Percentiles rank a stretch among this genome's conserved stretches.
phyloP scores from a whole-genome alignment of 2,113 vertebrate species.

The Oncorhynchus masou region DNA sequence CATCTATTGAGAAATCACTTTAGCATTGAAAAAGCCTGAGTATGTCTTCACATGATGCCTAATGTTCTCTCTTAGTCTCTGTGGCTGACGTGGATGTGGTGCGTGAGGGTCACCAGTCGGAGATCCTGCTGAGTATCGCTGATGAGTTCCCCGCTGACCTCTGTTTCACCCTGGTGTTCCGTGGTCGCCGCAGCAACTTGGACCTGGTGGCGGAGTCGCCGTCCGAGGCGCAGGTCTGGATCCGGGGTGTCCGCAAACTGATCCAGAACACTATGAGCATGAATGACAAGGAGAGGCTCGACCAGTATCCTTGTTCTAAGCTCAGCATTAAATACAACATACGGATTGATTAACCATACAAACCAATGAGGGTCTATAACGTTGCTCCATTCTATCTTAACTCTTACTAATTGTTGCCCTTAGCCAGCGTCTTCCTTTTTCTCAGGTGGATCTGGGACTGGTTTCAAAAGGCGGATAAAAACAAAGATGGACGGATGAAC shows the following conservation, averaged over 20 bases:
- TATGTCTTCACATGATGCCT: not conserved
- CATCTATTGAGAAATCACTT: not conserved
- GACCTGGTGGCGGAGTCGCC: slow-evolving; percentile 84
- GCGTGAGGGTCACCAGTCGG: slow-evolving; percentile 88
- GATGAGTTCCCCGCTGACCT: slow-evolving; percentile 83
- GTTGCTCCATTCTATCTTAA: no score
- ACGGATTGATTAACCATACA: no score
- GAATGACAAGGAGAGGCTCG: slow-evolving; percentile 86
- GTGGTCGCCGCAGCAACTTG: slow-evolving; percentile 87
- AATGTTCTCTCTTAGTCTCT: slow-evolving; percentile 77
- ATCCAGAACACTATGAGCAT: slow-evolving; percentile 84
- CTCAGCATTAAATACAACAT: no score
- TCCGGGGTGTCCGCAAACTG: slow-evolving; percentile 83
- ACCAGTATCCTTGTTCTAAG: slow-evolving; percentile 86
- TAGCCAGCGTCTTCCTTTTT: slow-evolving; percentile 21
- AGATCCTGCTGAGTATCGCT: slow-evolving; percentile 82
- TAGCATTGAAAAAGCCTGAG: not conserved
- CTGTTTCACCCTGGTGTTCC: slow-evolving; percentile 94
- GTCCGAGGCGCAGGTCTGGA: slow-evolving; percentile 85
- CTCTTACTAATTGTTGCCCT: slow-evolving; percentile 63
- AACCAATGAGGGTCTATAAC: no score
- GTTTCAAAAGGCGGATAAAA: slow-evolving; percentile 92
- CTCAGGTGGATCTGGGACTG: slow-evolving; percentile 88
- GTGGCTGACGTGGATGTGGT: slow-evolving; percentile 88
- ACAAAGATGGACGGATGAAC: slow-evolving; percentile 91